Percentiles rank a stretch among this genome's conserved stretches.
Evolutionary conservation across 1,140 invertebrate species (phyloP).

Genomic region (Cydia amplana): DNA sequence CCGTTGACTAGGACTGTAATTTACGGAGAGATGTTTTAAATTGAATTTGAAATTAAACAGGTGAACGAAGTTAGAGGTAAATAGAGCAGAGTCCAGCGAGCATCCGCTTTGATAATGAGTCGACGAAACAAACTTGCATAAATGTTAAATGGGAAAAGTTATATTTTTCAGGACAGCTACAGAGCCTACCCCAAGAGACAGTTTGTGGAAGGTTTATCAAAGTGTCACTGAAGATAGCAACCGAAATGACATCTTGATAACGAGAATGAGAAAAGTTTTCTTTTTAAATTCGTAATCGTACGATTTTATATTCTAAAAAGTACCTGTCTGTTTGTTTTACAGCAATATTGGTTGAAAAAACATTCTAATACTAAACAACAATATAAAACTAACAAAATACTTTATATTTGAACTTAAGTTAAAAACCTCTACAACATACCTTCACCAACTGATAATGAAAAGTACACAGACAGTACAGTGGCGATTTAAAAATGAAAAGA

Average conservation of each 20-base stretch:
- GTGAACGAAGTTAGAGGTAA: conserved; percentile 21
- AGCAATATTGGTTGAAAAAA: too few relatives aligned
- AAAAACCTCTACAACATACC: too few relatives aligned
- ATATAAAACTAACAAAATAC: too few relatives aligned
- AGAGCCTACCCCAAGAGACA: conserved; percentile 30
- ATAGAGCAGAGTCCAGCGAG: not conserved
- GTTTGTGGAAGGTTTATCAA: conserved; percentile 45
- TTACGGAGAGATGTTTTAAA: conserved; percentile 34
- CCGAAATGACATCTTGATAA: conserved; percentile 49
- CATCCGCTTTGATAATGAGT: conserved; percentile 7
- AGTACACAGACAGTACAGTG: too few relatives aligned
- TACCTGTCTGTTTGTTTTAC: too few relatives aligned
- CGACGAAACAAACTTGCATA: conserved; percentile 23
- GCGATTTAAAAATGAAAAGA: too few relatives aligned
- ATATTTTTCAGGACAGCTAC: conserved; percentile 13
- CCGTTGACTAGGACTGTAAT: conserved; percentile 36
- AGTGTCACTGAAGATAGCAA: conserved; percentile 45
- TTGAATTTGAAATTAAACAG: conserved; percentile 31
- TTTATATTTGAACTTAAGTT: too few relatives aligned
- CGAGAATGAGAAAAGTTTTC: conserved; percentile 52
- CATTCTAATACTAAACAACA: too few relatives aligned
- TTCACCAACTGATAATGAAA: too few relatives aligned
- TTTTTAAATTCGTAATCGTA: not conserved
- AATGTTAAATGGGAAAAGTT: conserved; percentile 31
- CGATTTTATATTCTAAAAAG: not conserved